Evolutionary conservation across 1,140 invertebrate species (phyloP), one percentile per base, ranked within the genome.

Genomic region (Hormaphis cornu): DNA sequence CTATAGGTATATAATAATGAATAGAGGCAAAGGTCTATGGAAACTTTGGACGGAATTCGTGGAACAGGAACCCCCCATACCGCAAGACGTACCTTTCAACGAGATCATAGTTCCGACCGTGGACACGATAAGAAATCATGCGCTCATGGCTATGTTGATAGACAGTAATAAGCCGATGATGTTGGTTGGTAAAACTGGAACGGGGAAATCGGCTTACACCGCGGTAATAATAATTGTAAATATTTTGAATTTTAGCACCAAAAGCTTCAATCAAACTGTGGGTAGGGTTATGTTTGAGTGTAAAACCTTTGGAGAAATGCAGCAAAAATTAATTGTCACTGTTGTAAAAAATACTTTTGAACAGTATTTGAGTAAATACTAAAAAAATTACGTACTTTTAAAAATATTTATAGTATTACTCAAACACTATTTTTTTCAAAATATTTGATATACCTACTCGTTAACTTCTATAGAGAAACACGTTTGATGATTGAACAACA

Each of bases 61-160:
- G 3, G 80, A 85, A 18, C 81, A 85, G 10, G 84, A 85, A 3
- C 85, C 90, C 0, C 84, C 91, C 0, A 93, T 97, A 71, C 87
- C 93, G 1, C 82, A 91, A 46, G 94, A 97, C 74, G 89, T 92
- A 33, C 86, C 89, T 1, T 92, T 94, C 7, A 94, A 97, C 80
- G 91, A 96, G 81, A 96, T 97, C 66, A 89, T 96, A 58, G 91
- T 97, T 2, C 87, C 90, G 4, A 97, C 93, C 0, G 81, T 90
- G 12, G 93, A 96, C 77, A 95, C 91, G 4, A 84, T 95, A 0
- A 81, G 93, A 33, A 91, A 89, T 74, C 85, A 85, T 6, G 84
- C 85, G 1, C 77, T 96, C 0, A 87, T 95, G 79, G 84, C 85
- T 72, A 78, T 92, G 20, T 79, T 96, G n/a, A 83, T 93, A 3